Evolutionary conservation across 1,140 invertebrate genomes (phyloP), one percentile per base, ranked within the genome.

Genomic region (Palaemon carinicauda): DNA sequence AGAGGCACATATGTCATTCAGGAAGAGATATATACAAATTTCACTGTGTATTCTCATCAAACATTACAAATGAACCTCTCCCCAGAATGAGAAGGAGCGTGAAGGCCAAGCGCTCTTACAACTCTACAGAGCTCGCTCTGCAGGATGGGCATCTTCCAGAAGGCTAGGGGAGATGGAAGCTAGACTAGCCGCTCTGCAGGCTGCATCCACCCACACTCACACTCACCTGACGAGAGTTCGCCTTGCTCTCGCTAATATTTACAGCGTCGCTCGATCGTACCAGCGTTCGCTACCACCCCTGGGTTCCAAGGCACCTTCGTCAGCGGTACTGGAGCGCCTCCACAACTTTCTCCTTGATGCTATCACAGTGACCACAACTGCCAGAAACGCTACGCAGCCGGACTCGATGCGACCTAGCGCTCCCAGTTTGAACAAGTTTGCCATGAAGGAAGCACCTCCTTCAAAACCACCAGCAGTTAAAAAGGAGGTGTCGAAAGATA

Each of bases 271-370:
- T 7, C 52, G 88, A 12, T 41, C 82, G 9, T 88, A 86, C 79
- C 83, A 85, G 33, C 80, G 81, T 0, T 88, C 88, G 19, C 71
- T 88, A 17, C 83, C 88, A 5, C 82, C 88, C 21, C 50, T 88
- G 21, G 82, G 80, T 3, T 54, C 82, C 50, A 51, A 41, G 10
- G 82, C 80, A n/a, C 60, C 82, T 21, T 83, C 77, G 21, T 77
- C 51, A 1, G 50, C 73, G 15, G 80, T 88, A 51, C 33, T 88
- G 41, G 80, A 81, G 41, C 65, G 71, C 0, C 78, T 88, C 7
- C 79, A 88, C 41, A 85, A 88, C 79, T 88, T 88, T 33, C 78
- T 88, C 1, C 7, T 86, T 10, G 88, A 86, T n/a, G 81, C 88
- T 50, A 81, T 86, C 53, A 86, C 88, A 12, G 88, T 86, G 21